phyloP scores from a whole-genome alignment of 2,888 invertebrate genomes.

The Lepidochrysops patricia region DNA sequence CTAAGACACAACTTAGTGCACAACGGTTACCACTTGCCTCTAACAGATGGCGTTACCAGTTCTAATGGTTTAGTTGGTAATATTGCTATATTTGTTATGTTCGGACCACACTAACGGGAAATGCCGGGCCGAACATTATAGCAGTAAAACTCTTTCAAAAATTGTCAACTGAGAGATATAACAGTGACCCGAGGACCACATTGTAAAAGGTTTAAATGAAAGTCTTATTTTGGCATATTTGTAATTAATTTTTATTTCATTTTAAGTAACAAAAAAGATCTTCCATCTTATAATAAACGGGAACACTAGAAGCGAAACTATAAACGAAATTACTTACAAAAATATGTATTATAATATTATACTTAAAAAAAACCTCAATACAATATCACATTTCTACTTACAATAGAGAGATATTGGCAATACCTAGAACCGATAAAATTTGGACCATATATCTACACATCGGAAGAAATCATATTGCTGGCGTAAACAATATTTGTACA shows the following conservation, averaged over 20 bases:
- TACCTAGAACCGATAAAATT: constrained; percentile 46
- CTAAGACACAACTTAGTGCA: not conserved
- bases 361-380: constrained; percentile 67
- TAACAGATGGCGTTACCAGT: not conserved
- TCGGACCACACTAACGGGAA: no score
- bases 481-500: constrained; percentile 10
- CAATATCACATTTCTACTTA: constrained; percentile 76
- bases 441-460: constrained; percentile 48
- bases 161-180: no score
- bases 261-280: constrained; percentile 72
- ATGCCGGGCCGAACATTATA: no score
- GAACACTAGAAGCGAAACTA: constrained; percentile 68
- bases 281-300: constrained; percentile 66
- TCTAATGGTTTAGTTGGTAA: no score
- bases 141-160: no score
- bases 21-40: not conserved
- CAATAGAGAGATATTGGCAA: constrained; percentile 73
- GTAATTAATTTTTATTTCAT: constrained; percentile 72
- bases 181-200: no score
- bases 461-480: constrained; percentile 25
- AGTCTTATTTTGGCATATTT: constrained; percentile 65
- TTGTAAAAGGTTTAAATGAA: constrained; percentile 36
- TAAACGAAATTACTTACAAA: constrained; percentile 71
- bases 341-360: constrained; percentile 70
- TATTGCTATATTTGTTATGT: no score